A percentile compares a stretch with the other conserved stretches of the same genome.
phyloP scores from a whole-genome alignment of 2,113 vertebrate genomes.

The Leiothrix lutea region DNA sequence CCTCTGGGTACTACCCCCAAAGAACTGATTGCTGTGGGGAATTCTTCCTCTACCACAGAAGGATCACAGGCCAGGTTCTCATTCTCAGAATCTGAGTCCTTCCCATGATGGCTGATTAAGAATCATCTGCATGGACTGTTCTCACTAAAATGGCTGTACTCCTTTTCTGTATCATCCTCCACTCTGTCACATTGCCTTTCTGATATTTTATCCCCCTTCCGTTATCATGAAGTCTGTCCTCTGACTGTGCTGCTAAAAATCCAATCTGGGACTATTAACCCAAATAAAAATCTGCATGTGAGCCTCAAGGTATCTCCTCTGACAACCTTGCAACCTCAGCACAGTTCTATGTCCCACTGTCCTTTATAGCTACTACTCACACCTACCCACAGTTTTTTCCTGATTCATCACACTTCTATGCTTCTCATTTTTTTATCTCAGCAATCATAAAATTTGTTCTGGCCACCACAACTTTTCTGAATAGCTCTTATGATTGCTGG shows the following conservation, averaged over 20 bases:
- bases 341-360: neutral
- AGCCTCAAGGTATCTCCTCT: neutral
- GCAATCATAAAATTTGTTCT: neutral
- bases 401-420: neutral
- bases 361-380: neutral
- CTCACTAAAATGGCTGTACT: neutral
- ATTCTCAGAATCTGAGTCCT: neutral
- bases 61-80: neutral
- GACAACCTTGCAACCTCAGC: neutral
- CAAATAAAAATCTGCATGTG: neutral
- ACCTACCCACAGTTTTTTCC: neutral
- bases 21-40: neutral
- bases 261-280: neutral
- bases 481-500: neutral
- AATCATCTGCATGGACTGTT: neutral
- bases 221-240: neutral
- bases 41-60: neutral
- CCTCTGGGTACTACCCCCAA: neutral
- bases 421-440: neutral
- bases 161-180: neutral
- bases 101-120: neutral
- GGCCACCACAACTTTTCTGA: neutral
- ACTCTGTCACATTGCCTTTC: neutral
- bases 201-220: neutral
- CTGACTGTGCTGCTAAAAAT: neutral